Base-by-base conservation (phyloP, 2,888 invertebrate genomes). In the Acutogordius australiensis region DNA sequence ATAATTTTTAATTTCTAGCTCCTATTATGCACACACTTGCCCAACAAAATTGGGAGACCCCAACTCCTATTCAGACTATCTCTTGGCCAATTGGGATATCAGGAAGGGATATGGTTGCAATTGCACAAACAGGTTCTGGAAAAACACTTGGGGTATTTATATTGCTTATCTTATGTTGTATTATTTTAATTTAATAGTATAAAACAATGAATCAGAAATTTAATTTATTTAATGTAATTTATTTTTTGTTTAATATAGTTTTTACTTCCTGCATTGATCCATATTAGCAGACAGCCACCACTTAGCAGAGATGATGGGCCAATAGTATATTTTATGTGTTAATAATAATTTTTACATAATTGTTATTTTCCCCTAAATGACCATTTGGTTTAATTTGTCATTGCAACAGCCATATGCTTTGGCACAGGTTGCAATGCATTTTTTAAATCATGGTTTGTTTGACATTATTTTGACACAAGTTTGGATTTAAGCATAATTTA, bases 41-140 rank as follows among this genome's bases (percentile, higher is more conserved):
- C 27, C 4, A 4, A 2, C 58, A 57, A 29, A 8, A 28, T 8
- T 57, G 58, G 58, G 75, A 77, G 76, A 61, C 82, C 81, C 70
- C 79, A 81, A 64, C 76, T 77, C 65, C 80, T 65, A 68, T 82
- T 80, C 60, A 86, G 85, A 27, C 67, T 62, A 70, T 70, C 63
- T 66, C 69, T 1, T 72, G 71, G 72, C 71, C 91, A 0, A 84
- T 91, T 66, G 84, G 87, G 8, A 72, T 91, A 63, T 83, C 83
- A 63, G 90, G 90, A 1, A 75, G 83, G 63, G 85, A 90, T 72
- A 79, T 88, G 78, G 88, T 91, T 60, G 90, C 90, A 30, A 88
- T 91, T 66, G 90, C 90, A 59, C 87, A 87, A 70, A 87, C 86
- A 23, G 86, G 86, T 37, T 85, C 84, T 23, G 86, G 86, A 30